A percentile compares a stretch with the other conserved stretches of the same genome.
Conservation (phyloP, 2,888 invertebrate genomes). For the Caenorhabditis becei region DNA sequence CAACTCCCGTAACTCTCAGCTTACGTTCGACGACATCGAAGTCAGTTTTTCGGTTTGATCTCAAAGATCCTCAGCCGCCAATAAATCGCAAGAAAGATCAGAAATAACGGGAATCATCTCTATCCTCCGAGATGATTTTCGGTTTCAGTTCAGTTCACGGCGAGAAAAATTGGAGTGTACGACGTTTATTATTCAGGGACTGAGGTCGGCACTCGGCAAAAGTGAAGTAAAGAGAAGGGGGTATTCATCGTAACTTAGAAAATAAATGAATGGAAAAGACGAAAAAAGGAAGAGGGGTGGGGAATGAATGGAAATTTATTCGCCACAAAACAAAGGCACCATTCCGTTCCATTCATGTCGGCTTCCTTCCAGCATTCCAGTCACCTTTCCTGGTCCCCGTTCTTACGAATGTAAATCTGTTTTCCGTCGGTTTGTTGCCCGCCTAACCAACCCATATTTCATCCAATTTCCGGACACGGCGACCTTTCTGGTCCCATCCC, state of each 20-base stretch:
- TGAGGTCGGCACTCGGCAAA: slow-evolving; percentile 11
- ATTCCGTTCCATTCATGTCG: slow-evolving; percentile 1
- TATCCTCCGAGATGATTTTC: not conserved
- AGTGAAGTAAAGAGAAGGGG: slow-evolving; percentile 29
- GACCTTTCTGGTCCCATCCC: slow-evolving; percentile 51
- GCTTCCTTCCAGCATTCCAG: not conserved
- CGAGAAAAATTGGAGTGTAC: not conserved
- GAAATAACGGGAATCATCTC: not conserved
- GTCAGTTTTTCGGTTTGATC: no score
- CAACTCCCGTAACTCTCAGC: not conserved
- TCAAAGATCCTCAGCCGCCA: no score
- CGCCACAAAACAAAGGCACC: slow-evolving; percentile 13
- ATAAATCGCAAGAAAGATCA: no score
- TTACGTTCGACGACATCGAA: not conserved
- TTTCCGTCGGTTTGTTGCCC: not conserved
- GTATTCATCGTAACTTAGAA: slow-evolving; percentile 35
- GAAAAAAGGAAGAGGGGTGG: slow-evolving; percentile 12
- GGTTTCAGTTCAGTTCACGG: not conserved
- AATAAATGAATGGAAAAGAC: slow-evolving; percentile 21
- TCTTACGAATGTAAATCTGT: slow-evolving; percentile 10
- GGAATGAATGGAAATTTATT: slow-evolving; percentile 22
- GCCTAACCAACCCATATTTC: slow-evolving; percentile 39
- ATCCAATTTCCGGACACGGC: slow-evolving; percentile 55
- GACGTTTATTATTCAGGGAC: slow-evolving; percentile 25
- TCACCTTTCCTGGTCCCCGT: not conserved